Evolutionary conservation across 2,113 vertebrate species (phyloP).

Genomic region (Suricata suricatta): DNA sequence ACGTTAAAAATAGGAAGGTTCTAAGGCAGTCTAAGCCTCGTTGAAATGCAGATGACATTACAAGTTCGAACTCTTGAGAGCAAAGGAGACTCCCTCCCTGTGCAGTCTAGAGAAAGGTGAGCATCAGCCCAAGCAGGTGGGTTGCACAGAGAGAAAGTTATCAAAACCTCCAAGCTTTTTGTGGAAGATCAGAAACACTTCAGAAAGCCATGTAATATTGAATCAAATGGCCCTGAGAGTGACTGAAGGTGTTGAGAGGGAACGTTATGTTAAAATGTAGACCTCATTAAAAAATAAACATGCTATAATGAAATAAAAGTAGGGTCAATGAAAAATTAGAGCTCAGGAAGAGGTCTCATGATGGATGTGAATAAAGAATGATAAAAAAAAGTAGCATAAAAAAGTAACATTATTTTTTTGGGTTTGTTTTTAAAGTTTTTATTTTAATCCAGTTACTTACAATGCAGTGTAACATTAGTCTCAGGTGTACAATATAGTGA

Average conservation of each 20-base stretch:
- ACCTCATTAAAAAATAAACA: not conserved
- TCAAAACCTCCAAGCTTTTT: not conserved
- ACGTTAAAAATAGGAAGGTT: not conserved
- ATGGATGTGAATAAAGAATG: not conserved
- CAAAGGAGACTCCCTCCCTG: not conserved
- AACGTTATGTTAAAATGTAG: not conserved
- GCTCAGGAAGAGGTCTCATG: not conserved
- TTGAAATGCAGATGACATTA: not conserved
- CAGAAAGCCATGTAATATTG: not conserved
- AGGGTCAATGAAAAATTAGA: not conserved
- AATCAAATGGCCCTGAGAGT: not conserved
- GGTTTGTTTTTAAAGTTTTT: not conserved
- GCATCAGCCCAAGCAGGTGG: not conserved
- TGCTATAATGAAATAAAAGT: not conserved
- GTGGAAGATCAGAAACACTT: not conserved
- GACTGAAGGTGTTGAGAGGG: not conserved
- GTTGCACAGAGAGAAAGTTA: not conserved
- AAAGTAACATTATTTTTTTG: not conserved
- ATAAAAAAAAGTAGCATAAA: not conserved
- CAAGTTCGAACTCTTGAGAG: not conserved
- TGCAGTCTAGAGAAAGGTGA: not conserved
- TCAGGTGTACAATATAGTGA: not conserved
- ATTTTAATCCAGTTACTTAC: not conserved
- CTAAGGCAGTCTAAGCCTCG: not conserved
- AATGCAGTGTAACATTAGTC: not conserved